Evolutionary conservation across 2,888 invertebrate genomes (phyloP).

Genomic region (Linnaemya tessellans): DNA sequence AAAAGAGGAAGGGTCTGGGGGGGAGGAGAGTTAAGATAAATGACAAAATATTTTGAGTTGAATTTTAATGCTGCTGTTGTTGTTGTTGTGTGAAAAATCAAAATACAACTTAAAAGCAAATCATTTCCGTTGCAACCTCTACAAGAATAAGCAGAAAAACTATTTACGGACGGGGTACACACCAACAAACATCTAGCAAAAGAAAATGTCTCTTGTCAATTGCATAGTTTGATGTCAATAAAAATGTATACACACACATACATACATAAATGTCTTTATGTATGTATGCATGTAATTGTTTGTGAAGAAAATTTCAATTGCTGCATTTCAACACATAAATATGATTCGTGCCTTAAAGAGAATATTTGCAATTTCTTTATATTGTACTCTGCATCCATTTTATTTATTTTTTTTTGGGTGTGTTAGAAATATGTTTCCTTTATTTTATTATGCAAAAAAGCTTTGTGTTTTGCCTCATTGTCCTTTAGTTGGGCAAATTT

Average conservation of each 20-base stretch:
- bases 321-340: constrained; percentile 32
- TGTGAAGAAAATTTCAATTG: constrained; percentile 22
- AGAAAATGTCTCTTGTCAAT: constrained; percentile 61
- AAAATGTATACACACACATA: neutral
- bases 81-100: constrained; percentile 29
- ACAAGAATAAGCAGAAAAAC: constrained; percentile 10
- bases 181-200: constrained; percentile 23
- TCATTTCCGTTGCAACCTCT: constrained; percentile 45
- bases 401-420: neutral
- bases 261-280: no score
- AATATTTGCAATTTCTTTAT: neutral
- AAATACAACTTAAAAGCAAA: constrained; percentile 49
- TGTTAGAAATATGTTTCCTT: constrained; percentile 63
- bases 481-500: constrained; percentile 32
- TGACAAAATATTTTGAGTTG: constrained; percentile 52
- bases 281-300: no score
- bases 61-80: constrained; percentile 57
- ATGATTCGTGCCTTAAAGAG: neutral
- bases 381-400: neutral
- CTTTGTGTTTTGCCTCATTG: constrained; percentile 42
- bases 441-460: constrained; percentile 70
- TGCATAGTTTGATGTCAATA: constrained; percentile 39
- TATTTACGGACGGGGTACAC: no score
- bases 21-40: neutral
- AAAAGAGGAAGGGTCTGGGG: neutral